phyloP scores from a whole-genome alignment of 2,888 invertebrate species.

The Clivina fossor region DNA sequence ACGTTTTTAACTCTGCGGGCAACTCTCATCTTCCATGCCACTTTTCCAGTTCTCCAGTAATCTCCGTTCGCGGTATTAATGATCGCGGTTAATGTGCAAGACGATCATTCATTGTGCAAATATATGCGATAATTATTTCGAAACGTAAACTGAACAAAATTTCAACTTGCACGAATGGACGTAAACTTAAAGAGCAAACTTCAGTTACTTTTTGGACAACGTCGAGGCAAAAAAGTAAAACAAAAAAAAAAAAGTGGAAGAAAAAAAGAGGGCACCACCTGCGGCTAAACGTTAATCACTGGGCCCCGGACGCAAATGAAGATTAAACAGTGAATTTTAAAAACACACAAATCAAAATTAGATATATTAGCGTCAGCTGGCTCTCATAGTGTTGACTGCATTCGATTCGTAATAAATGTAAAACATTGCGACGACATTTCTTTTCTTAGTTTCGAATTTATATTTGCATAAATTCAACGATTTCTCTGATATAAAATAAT shows the following conservation, averaged over 20 bases:
- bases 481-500: background rate
- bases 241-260: too few relatives aligned
- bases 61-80: too few relatives aligned
- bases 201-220: too few relatives aligned
- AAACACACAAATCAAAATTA: slow-evolving; percentile 33
- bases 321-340: slow-evolving; percentile 33
- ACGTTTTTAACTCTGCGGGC: too few relatives aligned
- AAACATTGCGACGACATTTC: too few relatives aligned
- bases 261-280: slow-evolving; percentile 6
- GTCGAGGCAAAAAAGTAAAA: too few relatives aligned
- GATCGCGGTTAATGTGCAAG: slow-evolving; percentile 24
- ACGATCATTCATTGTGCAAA: slow-evolving; percentile 27
- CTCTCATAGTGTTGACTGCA: background rate
- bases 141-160: background rate
- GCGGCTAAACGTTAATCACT: slow-evolving; percentile 25
- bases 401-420: too few relatives aligned
- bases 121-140: background rate
- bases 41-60: too few relatives aligned
- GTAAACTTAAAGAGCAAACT: too few relatives aligned
- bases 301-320: slow-evolving; percentile 24
- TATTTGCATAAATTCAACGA: background rate
- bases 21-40: background rate
- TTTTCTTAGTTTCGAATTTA: too few relatives aligned
- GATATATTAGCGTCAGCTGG: slow-evolving; percentile 29
- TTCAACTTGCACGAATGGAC: too few relatives aligned